Conservation (phyloP, 2,888 invertebrate species). For the Megaustenia siamemsis region DNA sequence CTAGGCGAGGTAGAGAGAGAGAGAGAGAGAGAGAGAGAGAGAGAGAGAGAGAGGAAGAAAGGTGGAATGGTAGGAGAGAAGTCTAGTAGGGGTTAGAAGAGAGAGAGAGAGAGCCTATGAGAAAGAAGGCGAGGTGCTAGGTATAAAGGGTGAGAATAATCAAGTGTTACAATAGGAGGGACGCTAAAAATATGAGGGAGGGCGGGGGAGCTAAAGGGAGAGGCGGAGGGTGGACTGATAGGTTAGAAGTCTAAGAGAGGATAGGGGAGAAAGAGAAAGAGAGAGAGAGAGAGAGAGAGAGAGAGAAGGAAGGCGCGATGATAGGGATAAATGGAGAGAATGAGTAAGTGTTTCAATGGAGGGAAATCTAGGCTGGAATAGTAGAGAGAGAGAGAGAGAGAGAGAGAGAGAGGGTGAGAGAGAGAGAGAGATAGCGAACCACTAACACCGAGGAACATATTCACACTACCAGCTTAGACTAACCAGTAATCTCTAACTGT, state of each 20-base stretch:
- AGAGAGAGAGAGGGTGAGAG: conserved; percentile 30
- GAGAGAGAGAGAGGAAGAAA: conserved; percentile 20
- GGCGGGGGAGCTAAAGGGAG: neutral
- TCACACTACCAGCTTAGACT: too few species aligned
- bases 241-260: too few species aligned
- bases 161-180: neutral
- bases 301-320: neutral
- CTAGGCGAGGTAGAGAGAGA: neutral
- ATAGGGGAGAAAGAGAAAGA: neutral
- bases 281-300: neutral
- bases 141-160: neutral
- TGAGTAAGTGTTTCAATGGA: too few species aligned
- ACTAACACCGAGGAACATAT: too few species aligned
- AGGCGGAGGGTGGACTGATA: neutral
- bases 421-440: conserved; percentile 15
- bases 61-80: neutral
- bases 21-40: conserved; percentile 34
- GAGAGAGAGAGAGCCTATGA: neutral
- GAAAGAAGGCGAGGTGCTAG: neutral
- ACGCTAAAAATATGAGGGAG: neutral
- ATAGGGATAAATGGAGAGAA: neutral
- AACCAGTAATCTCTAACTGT: too few species aligned
- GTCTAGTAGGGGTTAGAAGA: neutral
- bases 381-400: conserved; percentile 33
- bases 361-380: too few species aligned